A percentile compares a stretch with the other conserved stretches of the same genome.
phyloP scores from a whole-genome alignment of 2,888 invertebrate species.

The Eurois occulta region DNA sequence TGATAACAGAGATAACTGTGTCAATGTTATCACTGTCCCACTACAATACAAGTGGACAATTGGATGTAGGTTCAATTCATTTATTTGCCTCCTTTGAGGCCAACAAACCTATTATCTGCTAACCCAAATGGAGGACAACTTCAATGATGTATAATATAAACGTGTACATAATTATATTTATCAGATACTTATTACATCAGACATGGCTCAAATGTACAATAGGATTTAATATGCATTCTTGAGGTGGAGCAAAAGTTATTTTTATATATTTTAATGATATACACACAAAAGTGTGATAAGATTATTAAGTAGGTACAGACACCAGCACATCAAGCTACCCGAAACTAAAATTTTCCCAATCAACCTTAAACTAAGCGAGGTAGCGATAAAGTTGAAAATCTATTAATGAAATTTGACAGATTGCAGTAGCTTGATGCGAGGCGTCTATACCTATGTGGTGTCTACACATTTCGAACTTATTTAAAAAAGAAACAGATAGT shows the following conservation, averaged over 20 bases:
- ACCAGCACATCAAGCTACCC: no score
- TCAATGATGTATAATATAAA: constrained; percentile 18
- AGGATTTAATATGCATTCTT: neutral
- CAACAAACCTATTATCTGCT: constrained; percentile 65
- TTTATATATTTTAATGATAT: constrained; percentile 3
- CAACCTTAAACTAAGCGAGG: no score
- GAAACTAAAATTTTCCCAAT: no score
- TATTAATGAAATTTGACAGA: no score
- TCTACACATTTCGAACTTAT: neutral
- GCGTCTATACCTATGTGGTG: neutral
- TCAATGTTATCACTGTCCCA: constrained; percentile 29
- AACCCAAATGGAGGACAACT: constrained; percentile 48
- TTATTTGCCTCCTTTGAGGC: constrained; percentile 47
- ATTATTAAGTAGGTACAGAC: constrained; percentile 16
- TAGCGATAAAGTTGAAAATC: no score
- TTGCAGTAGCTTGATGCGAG: no score
- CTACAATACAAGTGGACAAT: constrained; percentile 18
- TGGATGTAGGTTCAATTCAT: constrained; percentile 26
- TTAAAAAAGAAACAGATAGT: neutral
- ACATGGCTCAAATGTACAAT: constrained; percentile 2
- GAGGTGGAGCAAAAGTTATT: constrained; percentile 3
- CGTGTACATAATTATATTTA: constrained; percentile 9
- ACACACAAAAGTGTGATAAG: constrained; percentile 13
- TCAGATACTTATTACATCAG: constrained; percentile 18
- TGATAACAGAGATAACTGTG: constrained; percentile 36